A percentile compares a stretch with the other conserved stretches of the same genome.
Evolutionary conservation across 2,113 vertebrate genomes (phyloP).

Genomic region (Blennius ocellaris): DNA sequence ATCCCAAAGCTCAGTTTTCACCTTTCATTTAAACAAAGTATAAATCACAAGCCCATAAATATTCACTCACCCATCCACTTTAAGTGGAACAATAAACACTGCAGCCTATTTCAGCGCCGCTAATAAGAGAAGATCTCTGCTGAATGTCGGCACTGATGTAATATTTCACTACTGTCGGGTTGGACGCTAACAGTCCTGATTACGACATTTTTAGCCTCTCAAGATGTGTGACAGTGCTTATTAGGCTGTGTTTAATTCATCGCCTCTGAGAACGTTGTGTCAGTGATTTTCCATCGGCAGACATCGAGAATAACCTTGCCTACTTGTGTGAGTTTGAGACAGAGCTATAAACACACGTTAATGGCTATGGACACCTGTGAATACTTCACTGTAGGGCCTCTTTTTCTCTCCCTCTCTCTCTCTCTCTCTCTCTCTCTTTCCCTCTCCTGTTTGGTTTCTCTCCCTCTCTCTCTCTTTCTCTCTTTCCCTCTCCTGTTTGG

Average conservation of each 20-base stretch:
- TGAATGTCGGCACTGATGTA: neutral
- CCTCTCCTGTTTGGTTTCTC: too few relatives aligned
- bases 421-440: neutral
- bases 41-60: neutral
- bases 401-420: constrained; percentile 14
- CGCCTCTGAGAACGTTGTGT: constrained; percentile 31
- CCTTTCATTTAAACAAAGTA: neutral
- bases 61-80: neutral
- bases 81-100: neutral
- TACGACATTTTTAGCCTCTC: constrained; percentile 29
- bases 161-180: constrained; percentile 9
- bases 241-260: constrained; percentile 44
- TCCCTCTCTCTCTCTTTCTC: neutral
- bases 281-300: constrained; percentile 56
- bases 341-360: constrained; percentile 71
- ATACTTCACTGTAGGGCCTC: constrained; percentile 64
- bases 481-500: neutral
- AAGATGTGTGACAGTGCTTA: constrained; percentile 28
- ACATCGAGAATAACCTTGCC: constrained; percentile 40
- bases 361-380: constrained; percentile 72
- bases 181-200: constrained; percentile 35
- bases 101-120: neutral
- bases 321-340: constrained; percentile 50
- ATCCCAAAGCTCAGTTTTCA: constrained; percentile 15
- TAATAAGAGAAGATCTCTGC: neutral